Conservation (phyloP, 2,113 vertebrate genomes). For the Callipepla californica region DNA sequence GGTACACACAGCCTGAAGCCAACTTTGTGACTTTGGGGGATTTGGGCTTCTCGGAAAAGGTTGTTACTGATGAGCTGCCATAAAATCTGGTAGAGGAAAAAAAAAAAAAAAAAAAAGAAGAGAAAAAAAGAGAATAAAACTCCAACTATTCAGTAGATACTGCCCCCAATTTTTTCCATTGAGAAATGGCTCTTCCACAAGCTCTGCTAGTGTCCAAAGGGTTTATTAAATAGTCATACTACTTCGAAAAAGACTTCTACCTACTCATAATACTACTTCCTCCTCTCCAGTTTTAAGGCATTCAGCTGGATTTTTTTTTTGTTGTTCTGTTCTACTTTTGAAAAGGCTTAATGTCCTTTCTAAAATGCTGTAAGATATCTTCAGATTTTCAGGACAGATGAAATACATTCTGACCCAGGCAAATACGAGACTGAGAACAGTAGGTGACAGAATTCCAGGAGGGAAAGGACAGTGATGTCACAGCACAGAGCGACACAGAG, state of each 20-base stretch:
- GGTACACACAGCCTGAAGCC: background rate
- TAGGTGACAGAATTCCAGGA: background rate
- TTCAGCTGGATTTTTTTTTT: background rate
- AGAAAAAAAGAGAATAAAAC: background rate
- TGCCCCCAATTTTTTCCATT: background rate
- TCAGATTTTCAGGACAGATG: background rate
- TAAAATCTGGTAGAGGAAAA: background rate
- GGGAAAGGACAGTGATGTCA: background rate
- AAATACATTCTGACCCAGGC: background rate
- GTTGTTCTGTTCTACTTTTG: background rate
- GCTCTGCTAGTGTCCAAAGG: slow-evolving; percentile 6
- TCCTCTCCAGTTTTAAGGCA: background rate
- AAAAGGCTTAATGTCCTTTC: background rate
- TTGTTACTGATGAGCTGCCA: background rate
- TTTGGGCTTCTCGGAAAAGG: background rate
- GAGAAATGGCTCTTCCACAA: slow-evolving; percentile 42
- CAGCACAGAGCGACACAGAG: background rate
- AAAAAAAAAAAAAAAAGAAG: background rate
- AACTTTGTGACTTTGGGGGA: background rate
- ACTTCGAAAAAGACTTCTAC: background rate
- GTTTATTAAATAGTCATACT: background rate
- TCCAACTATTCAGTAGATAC: background rate
- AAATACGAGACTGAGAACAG: background rate
- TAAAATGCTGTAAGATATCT: background rate
- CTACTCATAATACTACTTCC: background rate